These are phyloP conservation scores for Drosophila atroscutellata DNA, from an alignment of 2,888 invertebrate species.

Conservation along the genomic window DNA sequence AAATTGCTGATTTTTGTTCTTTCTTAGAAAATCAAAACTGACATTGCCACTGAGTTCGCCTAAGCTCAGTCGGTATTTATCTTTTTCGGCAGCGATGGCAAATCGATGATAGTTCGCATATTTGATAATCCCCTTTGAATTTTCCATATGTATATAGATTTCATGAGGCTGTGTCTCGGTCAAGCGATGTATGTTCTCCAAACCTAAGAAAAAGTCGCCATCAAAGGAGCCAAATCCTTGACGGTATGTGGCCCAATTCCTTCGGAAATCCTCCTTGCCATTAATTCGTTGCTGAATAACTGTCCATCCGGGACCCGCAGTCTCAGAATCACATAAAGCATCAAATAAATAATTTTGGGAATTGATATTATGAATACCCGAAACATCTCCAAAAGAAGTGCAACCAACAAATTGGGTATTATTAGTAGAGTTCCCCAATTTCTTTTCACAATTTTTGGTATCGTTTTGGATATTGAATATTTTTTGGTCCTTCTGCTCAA, in stretches of 20 bases:
- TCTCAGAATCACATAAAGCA: background rate
- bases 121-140: background rate
- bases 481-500: too few relatives aligned
- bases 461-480: too few relatives aligned
- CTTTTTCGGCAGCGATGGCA: background rate
- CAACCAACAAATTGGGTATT: too few relatives aligned
- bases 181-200: background rate
- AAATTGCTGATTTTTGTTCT: background rate
- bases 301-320: background rate
- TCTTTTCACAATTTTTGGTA: too few relatives aligned
- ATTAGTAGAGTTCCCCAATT: too few relatives aligned
- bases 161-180: background rate
- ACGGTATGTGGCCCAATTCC: background rate
- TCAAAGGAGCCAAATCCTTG: background rate
- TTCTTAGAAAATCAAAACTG: background rate
- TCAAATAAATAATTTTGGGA: background rate
- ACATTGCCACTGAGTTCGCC: background rate
- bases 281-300: background rate
- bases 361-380: background rate
- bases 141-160: background rate
- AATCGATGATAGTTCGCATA: background rate
- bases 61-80: background rate
- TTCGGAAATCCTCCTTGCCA: background rate
- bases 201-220: background rate
- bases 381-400: background rate